Conservation (phyloP, 2,797 vertebrate genomes). For the Cetoscarus ocellatus region DNA sequence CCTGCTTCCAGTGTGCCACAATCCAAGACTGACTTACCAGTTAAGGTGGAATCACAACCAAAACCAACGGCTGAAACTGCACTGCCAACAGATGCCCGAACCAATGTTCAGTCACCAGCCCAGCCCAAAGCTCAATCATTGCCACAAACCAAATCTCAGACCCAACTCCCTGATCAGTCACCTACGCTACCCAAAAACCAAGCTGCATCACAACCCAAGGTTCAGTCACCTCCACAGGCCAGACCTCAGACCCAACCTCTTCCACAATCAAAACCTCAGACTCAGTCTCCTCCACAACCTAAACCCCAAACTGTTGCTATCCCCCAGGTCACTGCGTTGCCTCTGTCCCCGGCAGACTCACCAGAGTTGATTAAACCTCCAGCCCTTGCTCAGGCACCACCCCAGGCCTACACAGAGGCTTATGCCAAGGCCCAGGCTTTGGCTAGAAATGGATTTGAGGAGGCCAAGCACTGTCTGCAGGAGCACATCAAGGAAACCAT, state of each 20-base stretch:
- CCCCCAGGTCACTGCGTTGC: constrained; percentile 46
- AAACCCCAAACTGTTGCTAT: constrained; percentile 25
- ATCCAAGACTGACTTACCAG: constrained; percentile 1
- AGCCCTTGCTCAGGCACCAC: constrained; percentile 73
- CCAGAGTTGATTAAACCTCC: constrained; percentile 65
- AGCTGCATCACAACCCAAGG: constrained; percentile 23
- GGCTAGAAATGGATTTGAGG: constrained; percentile 86
- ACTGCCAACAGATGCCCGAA: background rate
- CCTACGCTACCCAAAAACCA: constrained; percentile 16
- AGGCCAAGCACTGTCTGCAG: constrained; percentile 89
- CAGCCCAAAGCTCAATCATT: constrained; percentile 6
- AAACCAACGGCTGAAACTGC: constrained; percentile 15
- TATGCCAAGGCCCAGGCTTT: constrained; percentile 82
- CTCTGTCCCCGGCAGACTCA: constrained; percentile 60
- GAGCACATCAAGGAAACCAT: constrained; percentile 87
- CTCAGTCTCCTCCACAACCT: constrained; percentile 33
- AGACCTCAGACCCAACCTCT: constrained; percentile 32
- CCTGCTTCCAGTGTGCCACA: constrained; percentile 2
- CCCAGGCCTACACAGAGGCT: constrained; percentile 83
- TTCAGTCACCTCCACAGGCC: constrained; percentile 40
- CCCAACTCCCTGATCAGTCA: constrained; percentile 28
- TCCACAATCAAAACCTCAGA: constrained; percentile 29
- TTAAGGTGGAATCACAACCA: constrained; percentile 3
- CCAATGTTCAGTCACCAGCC: constrained; percentile 6
- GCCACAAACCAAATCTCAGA: constrained; percentile 14